These are phyloP conservation scores for Holothuria scabra DNA, from an alignment of 53 echinoderm and acorn worm genomes.

Conservation along the genomic window DNA sequence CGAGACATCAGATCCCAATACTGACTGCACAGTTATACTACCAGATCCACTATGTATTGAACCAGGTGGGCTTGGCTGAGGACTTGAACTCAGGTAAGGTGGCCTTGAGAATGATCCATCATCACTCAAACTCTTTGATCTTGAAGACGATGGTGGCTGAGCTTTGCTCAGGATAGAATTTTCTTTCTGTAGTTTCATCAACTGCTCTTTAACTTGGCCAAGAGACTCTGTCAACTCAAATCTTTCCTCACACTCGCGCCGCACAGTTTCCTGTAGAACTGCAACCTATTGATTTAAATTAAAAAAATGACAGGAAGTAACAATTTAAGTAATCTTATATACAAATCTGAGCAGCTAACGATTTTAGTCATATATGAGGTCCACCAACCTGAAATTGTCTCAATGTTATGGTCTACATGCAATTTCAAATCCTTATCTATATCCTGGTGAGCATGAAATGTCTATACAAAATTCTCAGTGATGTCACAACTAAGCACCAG, in stretches of 20 bases:
- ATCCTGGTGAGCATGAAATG: no score
- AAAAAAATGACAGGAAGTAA: no score
- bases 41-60: constrained; percentile 12
- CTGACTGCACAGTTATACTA: constrained; percentile 7
- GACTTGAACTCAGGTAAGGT: not conserved
- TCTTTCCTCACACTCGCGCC: constrained; percentile 89
- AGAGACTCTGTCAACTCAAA: constrained; percentile 89
- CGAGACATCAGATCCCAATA: not conserved
- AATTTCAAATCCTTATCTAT: no score
- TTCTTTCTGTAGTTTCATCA: constrained; percentile 75
- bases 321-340: no score
- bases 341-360: no score
- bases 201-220: constrained; percentile 82
- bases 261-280: constrained; percentile 94
- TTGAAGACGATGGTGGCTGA: constrained; percentile 25
- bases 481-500: no score
- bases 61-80: constrained; percentile 20
- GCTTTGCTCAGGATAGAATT: constrained; percentile 55
- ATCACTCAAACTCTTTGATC: not conserved
- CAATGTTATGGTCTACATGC: no score
- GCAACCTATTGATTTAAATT: constrained; percentile 62
- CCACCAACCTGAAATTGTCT: no score
- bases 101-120: constrained; percentile 21
- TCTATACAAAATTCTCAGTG: no score
- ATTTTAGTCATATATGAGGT: no score